phyloP scores from a whole-genome alignment of 2,113 vertebrate species.

The Takifugu flavidus region DNA sequence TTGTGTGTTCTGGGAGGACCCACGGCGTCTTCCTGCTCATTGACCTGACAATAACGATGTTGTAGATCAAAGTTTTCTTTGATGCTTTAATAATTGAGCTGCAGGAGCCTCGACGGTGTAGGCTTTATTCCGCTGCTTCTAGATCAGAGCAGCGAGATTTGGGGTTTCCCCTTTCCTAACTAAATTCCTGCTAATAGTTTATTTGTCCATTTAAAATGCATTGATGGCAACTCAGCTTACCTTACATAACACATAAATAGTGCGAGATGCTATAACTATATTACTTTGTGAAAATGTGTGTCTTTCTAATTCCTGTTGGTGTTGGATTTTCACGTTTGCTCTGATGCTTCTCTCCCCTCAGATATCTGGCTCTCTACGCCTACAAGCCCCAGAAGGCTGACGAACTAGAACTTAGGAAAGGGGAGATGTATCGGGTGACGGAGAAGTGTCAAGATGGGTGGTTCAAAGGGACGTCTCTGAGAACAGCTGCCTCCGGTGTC shows the following conservation, averaged over 20 bases:
- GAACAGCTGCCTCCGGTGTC: slow-evolving; percentile 88
- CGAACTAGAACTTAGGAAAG: slow-evolving; percentile 93
- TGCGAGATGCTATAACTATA: background rate
- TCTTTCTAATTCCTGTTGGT: slow-evolving; percentile 7
- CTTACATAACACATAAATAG: background rate
- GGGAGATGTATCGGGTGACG: slow-evolving; percentile 96
- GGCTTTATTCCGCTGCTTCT: background rate
- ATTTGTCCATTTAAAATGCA: slow-evolving; percentile 1
- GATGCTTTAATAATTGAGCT: slow-evolving; percentile 14
- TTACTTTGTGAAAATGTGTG: background rate
- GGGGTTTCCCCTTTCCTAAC: background rate
- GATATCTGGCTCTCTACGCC: slow-evolving; percentile 93
- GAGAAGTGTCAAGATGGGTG: slow-evolving; percentile 98
- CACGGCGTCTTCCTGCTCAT: slow-evolving; percentile 4
- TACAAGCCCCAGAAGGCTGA: slow-evolving; percentile 98
- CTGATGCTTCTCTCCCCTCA: slow-evolving; percentile 40
- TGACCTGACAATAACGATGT: slow-evolving; percentile 10
- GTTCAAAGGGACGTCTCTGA: slow-evolving; percentile 95
- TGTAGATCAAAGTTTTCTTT: slow-evolving; percentile 10
- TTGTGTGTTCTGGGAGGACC: slow-evolving; percentile 9
- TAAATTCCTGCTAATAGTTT: background rate
- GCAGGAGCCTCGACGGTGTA: background rate
- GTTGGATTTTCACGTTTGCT: slow-evolving; percentile 3
- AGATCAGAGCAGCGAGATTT: no score
- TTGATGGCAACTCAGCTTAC: slow-evolving; percentile 2